A percentile compares a stretch with the other conserved stretches of the same genome.
phyloP scores from a whole-genome alignment of 2,797 vertebrate species.

The Cetoscarus ocellatus region DNA sequence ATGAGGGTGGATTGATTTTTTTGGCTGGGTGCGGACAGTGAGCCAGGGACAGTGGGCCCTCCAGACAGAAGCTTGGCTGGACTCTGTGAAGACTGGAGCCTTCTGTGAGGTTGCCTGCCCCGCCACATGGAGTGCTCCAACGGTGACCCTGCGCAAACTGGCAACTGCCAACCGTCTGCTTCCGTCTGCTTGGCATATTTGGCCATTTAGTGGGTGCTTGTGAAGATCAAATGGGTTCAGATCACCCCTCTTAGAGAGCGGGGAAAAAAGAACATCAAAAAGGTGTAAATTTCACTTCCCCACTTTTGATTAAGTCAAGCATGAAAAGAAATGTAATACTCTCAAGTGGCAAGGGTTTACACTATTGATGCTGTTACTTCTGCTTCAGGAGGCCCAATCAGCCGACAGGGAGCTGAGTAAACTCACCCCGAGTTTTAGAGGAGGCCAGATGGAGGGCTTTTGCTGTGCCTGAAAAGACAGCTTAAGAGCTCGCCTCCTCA shows the following conservation, averaged over 20 bases:
- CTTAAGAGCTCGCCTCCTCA: conserved; percentile 99
- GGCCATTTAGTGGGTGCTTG: conserved; percentile 98
- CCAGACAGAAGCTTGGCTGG: conserved; percentile 85
- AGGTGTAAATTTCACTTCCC: conserved; percentile 99
- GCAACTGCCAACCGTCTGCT: conserved; percentile 97
- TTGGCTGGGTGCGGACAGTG: conserved; percentile 76
- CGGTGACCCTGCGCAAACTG: conserved; percentile 93
- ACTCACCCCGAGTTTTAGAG: conserved; percentile 95
- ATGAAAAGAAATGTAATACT: conserved; percentile 99
- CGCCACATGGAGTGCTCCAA: conserved; percentile 87
- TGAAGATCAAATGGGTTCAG: conserved; percentile 99
- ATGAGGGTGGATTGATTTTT: conserved; percentile 80
- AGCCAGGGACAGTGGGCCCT: conserved; percentile 74
- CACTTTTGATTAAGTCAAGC: conserved; percentile 99
- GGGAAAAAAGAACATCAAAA: conserved; percentile 99
- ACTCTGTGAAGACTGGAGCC: conserved; percentile 79
- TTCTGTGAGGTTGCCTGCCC: conserved; percentile 86
- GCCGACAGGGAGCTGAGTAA: conserved; percentile 95
- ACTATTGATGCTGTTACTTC: conserved; percentile 99
- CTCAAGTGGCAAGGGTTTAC: conserved; percentile 99
- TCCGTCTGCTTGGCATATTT: conserved; percentile 99
- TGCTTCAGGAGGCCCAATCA: conserved; percentile 99
- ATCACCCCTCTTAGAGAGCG: conserved; percentile 98
- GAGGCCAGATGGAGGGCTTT: conserved; percentile 99
- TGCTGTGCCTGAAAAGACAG: conserved; percentile 99